Evolutionary conservation across 1,140 invertebrate genomes (phyloP).

Genomic region (Drosophila neocordata): DNA sequence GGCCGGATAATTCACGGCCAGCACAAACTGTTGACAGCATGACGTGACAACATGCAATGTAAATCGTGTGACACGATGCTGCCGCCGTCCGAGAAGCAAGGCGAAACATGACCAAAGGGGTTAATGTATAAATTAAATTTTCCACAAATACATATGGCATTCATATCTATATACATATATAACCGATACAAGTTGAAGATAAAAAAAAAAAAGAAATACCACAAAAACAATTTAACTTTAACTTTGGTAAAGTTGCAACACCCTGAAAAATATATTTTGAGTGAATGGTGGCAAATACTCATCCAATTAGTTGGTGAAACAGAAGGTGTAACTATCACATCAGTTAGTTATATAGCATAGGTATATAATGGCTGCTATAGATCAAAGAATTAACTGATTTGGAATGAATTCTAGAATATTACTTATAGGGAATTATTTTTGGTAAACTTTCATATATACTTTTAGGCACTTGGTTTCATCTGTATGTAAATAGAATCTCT

Average conservation of each 20-base stretch:
- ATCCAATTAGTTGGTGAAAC: too few relatives aligned
- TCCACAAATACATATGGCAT: constrained; percentile 21
- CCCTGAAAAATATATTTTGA: not conserved
- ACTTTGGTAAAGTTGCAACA: not conserved
- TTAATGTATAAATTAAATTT: constrained; percentile 79
- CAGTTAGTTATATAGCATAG: too few relatives aligned
- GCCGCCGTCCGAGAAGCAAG: constrained; percentile 1
- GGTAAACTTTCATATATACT: too few relatives aligned
- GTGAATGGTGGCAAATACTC: too few relatives aligned
- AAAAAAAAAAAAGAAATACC: constrained; percentile 11
- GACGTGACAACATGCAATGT: constrained; percentile 80
- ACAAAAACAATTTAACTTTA: constrained; percentile 6
- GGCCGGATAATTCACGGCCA: constrained; percentile 35
- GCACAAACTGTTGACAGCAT: constrained; percentile 70
- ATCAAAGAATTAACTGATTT: too few relatives aligned
- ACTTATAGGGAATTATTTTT: too few relatives aligned
- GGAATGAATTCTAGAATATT: too few relatives aligned
- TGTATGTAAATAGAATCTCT: too few relatives aligned
- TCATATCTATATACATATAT: constrained; percentile 61
- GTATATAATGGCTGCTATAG: too few relatives aligned
- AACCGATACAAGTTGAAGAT: constrained; percentile 16
- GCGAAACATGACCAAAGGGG: constrained; percentile 51
- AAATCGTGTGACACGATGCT: constrained; percentile 76
- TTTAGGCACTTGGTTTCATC: too few relatives aligned
- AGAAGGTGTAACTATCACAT: too few relatives aligned